Base-by-base conservation (phyloP, 2,113 vertebrate species). In the Pteruthius melanotis region DNA sequence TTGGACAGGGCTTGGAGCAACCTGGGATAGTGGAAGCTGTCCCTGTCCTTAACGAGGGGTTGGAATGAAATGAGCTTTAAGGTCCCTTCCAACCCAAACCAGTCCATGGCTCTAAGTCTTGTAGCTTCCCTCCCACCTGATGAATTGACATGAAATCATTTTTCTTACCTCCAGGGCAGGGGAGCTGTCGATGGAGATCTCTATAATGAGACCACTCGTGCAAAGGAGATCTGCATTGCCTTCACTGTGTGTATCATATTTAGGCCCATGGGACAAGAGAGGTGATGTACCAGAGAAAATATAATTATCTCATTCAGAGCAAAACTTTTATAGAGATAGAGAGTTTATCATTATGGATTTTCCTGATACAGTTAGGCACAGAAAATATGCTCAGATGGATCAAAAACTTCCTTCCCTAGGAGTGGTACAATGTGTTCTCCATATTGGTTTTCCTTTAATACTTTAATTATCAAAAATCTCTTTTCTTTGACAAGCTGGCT, bases 1-100 rank as follows among this genome's bases (percentile, higher is more conserved):
- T 0, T 69, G n/a, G 47, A 35, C 0, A 0, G 39, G 13, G 11
- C n/a, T 60, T 53, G 39, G 40, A 56, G 30, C 11, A 69, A 2
- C 10, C 26, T 49, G 47, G 40, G 10, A 4, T 7, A 27, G 26
- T 27, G 18, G 21, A 9, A 63, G 11, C 21, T 35, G 10, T 22
- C 47, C 12, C 21, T 23, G 30, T 11, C 24, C 7, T 4, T 33
- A n/a, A 11, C 54, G 11, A 2, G 27, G 18, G 3, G 6, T 10
- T 60, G 35, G 26, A 56, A 40, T 21, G 3, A 20, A 8, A 37
- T 42, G 40, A 20, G 1, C 1, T 90, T 63, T 42, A 37, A 56
- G n/a, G 21, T 37, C n/a, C 13, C 8, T 13, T 56, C 18, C 35
- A 22, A 20, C 13, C 49, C 54, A 83, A 83, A 69, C 39, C 12